Evolutionary conservation across 2,888 invertebrate species (phyloP), one percentile per base, ranked within the genome.

Genomic region (Loripinus fragilis): DNA sequence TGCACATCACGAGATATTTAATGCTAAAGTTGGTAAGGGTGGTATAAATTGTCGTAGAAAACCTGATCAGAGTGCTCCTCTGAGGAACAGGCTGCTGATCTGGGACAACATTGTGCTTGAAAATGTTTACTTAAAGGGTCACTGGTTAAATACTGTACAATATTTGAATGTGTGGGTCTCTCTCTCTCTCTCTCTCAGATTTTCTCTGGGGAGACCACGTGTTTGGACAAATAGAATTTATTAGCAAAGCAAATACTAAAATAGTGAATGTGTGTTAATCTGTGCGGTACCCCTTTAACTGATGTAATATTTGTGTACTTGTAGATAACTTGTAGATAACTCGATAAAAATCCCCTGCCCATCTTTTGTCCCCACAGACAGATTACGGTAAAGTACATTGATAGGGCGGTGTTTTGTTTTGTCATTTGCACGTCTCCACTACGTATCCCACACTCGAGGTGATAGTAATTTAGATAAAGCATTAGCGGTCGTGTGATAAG

Each of bases 371-470:
- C 60, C 12, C 17, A 33, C 33, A 30, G 60, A 33, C 30, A 60
- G 60, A 30, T 60, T 60, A 60, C 60, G 25, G n/a, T 60, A 60
- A 2, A 10, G 17, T 60, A 12, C 60, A 60, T 33, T 33, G 60
- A 60, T 60, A 60, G 60, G 60, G 60, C 60, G 60, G 60, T 60
- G 60, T 60, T 60, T 60, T 60, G 60, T 60, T 60, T 60, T 60
- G 60, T 60, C 60, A 33, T 60, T 60, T 60, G 33, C 60, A 60
- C 60, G 60, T 60, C 60, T 20, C 8, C 20, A 33, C 33, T 60
- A 60, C 60, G 28, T 60, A 60, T 60, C 60, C 60, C 33, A 60
- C 60, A 60, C 60, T 60, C 28, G 33, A 60, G 20, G 33, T 23
- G 60, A 60, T 60, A 60, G 3, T 12, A 55, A 55, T 55, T 55